phyloP scores from a whole-genome alignment of 2,797 vertebrate species.

The Lithobates sylvaticus region DNA sequence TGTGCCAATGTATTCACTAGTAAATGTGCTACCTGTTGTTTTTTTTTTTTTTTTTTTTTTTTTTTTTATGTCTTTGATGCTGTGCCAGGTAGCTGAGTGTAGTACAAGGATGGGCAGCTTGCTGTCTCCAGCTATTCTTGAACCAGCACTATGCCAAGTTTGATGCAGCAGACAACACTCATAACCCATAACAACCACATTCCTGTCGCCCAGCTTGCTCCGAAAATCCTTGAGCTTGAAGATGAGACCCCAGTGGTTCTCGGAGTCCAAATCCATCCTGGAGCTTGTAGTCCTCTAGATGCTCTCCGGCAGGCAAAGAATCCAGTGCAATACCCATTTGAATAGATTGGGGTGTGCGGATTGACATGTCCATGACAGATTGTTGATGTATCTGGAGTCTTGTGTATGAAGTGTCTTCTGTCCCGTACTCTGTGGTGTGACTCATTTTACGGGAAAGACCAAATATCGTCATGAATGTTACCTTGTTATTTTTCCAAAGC shows the following conservation, averaged over 20 bases:
- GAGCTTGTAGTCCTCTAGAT: too few species aligned
- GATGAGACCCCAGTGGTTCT: too few species aligned
- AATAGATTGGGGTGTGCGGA: neutral
- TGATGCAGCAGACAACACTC: too few species aligned
- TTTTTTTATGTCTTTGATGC: neutral
- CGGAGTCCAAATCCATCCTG: too few species aligned
- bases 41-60: too few species aligned
- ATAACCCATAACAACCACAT: too few species aligned
- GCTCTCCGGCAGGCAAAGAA: too few species aligned
- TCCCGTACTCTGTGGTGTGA: neutral
- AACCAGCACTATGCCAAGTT: too few species aligned
- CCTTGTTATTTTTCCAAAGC: neutral
- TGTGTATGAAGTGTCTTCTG: slow-evolving; percentile 14
- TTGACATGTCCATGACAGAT: neutral
- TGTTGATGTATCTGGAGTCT: neutral
- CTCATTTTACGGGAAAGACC: slow-evolving; percentile 8
- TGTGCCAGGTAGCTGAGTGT: neutral
- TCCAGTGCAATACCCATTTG: too few species aligned
- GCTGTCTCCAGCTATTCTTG: too few species aligned
- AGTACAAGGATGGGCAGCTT: neutral
- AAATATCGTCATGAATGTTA: neutral
- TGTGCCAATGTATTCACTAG: neutral
- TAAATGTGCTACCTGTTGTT: neutral
- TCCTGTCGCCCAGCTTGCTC: too few species aligned
- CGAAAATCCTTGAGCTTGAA: too few species aligned